Base-by-base conservation (phyloP, 2,888 invertebrate species). In the Stegana nigrithorax region DNA sequence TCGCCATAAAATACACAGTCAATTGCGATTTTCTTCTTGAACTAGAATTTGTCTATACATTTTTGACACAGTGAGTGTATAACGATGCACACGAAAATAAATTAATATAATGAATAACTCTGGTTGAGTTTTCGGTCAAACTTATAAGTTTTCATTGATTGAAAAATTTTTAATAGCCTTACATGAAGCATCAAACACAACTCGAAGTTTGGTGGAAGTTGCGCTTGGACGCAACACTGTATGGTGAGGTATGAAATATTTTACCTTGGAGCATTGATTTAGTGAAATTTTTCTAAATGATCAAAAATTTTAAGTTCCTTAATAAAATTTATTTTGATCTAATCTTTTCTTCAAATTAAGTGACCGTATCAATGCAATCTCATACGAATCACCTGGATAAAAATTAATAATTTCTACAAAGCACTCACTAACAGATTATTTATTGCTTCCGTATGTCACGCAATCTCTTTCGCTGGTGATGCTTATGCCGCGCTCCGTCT, bases 21-120 rank as follows among this genome's bases (percentile, higher is more conserved):
- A 67, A 8, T 26, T 26, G 8, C 56, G 39, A 21, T 57, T 53
- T 19, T 60, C 21, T 7, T 29, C 19, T 17, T 60, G 25, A 2
- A 67, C 60, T 21, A 57, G 56, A 42, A 47, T 56, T 42, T 60
- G 59, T n/a, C 64, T 51, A 14, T 64, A 62, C 59, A 62, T 62
- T 58, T 63, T 63, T 2, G 63, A 1, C 17, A 63, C 63, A 7
- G 53, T 59, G 4, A 63, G 36, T 1, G 45, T 55, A 14, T 32
- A 59, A 14, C 29, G 62, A 44, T 62, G 59, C 12, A 29, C 29
- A 4, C 63, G 59, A 59, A 68, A 64, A 25, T 63, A 51, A 10
- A 61, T 27, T 2, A 64, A 25, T 7, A 44, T 61, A n/a, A n/a
- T n/a, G 27, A 69, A 59, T 39, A 66, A 27, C 21, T 65, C 60